phyloP scores from a whole-genome alignment of 2,888 invertebrate genomes.

The Linnaemya tessellans region DNA sequence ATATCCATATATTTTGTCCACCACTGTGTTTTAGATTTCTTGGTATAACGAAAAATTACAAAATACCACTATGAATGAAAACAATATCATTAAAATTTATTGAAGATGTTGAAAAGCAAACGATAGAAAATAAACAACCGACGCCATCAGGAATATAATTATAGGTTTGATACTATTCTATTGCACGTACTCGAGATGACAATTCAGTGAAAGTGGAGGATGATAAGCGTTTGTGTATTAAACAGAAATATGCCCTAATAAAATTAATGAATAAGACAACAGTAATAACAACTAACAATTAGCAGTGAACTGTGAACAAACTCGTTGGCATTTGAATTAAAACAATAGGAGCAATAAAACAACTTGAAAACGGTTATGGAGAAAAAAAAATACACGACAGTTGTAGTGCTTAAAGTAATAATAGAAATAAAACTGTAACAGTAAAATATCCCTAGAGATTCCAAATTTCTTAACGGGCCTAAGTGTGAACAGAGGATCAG shows the following conservation, averaged over 20 bases:
- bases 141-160: constrained; percentile 32
- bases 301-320: not conserved
- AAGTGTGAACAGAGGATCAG: no score
- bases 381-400: no score
- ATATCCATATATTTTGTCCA: not conserved
- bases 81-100: constrained; percentile 36
- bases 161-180: not conserved
- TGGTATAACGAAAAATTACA: not conserved
- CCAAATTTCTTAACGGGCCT: no score
- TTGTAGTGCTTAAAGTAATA: not conserved
- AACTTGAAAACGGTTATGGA: no score
- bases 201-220: not conserved
- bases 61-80: constrained; percentile 4
- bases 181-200: not conserved
- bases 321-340: not conserved
- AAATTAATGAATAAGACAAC: not conserved
- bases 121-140: constrained; percentile 15
- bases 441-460: no score
- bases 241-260: not conserved
- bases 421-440: not conserved
- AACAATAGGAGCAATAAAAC: not conserved
- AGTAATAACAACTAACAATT: not conserved
- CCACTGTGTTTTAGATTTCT: not conserved
- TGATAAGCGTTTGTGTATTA: not conserved
- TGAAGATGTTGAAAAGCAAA: constrained; percentile 1